Evolutionary conservation across 1,140 invertebrate species (phyloP), one percentile per base, ranked within the genome.

Genomic region (Nephila pilipes): DNA sequence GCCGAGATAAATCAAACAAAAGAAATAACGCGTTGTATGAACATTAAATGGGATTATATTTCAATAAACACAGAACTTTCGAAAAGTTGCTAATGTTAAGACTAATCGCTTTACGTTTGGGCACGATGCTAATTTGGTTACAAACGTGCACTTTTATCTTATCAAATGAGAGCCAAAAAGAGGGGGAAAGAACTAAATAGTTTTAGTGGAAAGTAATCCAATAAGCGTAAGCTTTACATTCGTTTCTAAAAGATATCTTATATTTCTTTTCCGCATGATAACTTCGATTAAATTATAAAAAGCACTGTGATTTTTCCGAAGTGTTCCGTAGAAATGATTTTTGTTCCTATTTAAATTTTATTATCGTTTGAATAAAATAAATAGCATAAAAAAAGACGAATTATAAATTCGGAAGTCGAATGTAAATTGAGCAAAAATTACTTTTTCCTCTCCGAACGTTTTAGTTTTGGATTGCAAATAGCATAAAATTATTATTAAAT

Each of bases 61-160:
- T 65, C 32, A 18, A 65, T 36, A 87, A 87, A 65, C 58, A 65
- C 58, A 65, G 29, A 46, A 87, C 60, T 87, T 63, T 46, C 29
- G 5, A 38, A 65, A 87, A 87, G 29, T 87, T 65, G 58, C 85
- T 87, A 87, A 87, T 69, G 58, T 87, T 20, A 36, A 69, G 55
- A 65, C 60, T 87, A 87, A 87, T 87, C 85, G 58, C 85, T 87
- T 87, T 87, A 87, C 20, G 60, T 46, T 87, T 12, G 54, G 85
- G 85, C 22, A 69, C 80, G 85, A 65, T 87, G 46, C n/a, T 65
- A 87, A 87, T 65, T 63, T 36, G 5, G 58, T 87, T 87, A 87
- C 29, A 65, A n/a, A 32, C 36, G 32, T n/a, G 58, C 58, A 69
- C 32, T 55, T 69, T 87, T 38, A 87, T 87, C 60, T 87, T 87